A percentile compares a stretch with the other conserved stretches of the same genome.
phyloP scores from a whole-genome alignment of 2,888 invertebrate species.

The Pelosia muscerda region DNA sequence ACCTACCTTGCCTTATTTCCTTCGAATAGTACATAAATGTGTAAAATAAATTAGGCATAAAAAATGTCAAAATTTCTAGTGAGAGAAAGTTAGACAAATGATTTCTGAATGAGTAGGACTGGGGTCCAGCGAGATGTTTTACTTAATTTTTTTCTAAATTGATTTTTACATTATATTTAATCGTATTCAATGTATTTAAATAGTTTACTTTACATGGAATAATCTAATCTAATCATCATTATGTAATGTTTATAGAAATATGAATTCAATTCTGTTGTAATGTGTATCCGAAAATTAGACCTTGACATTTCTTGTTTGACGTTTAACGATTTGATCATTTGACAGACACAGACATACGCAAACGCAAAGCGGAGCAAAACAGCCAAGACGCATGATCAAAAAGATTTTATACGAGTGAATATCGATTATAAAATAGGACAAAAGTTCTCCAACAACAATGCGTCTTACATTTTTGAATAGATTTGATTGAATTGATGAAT shows the following conservation, averaged over 20 bases:
- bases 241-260: background rate
- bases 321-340: conserved; percentile 17
- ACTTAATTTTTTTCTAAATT: background rate
- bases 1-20: background rate
- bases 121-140: background rate
- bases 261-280: background rate
- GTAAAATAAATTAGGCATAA: no score
- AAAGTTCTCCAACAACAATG: conserved; percentile 72
- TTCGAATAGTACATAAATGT: background rate
- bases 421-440: conserved; percentile 80
- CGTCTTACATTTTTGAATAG: conserved; percentile 56
- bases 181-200: no score
- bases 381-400: conserved; percentile 82
- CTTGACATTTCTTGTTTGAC: conserved; percentile 22
- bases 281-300: background rate
- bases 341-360: conserved; percentile 30
- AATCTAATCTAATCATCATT: no score
- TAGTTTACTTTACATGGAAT: no score
- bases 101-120: no score
- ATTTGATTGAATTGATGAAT: conserved; percentile 52
- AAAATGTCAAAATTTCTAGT: no score
- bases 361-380: conserved; percentile 54
- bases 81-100: no score
- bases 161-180: background rate
- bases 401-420: conserved; percentile 74